A percentile compares a stretch with the other conserved stretches of the same genome.
These are phyloP conservation scores for Palythoa grandis DNA, from an alignment of 92 coral and sea anemone genomes.

Conservation along the genomic window DNA sequence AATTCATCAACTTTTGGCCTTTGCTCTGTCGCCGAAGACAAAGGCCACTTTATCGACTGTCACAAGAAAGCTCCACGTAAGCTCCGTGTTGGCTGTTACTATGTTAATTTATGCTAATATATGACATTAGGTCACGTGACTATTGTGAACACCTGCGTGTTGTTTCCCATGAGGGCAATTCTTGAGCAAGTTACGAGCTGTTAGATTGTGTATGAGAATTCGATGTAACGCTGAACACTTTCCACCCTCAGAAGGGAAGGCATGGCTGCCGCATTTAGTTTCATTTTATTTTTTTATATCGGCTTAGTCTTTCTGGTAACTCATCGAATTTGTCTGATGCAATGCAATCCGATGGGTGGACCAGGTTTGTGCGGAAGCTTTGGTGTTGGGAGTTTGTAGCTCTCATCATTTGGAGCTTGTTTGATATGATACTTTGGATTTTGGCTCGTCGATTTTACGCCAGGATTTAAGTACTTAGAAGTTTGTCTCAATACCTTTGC, in stretches of 20 bases:
- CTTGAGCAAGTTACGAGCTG: conserved; percentile 54
- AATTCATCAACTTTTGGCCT: background rate
- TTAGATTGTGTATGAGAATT: conserved; percentile 93
- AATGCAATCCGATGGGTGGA: conserved; percentile 94
- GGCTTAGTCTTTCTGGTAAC: conserved; percentile 83
- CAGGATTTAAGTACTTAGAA: conserved; percentile 15
- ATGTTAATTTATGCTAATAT: conserved; percentile 58
- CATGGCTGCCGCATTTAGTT: conserved; percentile 86
- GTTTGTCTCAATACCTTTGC: conserved; percentile 18
- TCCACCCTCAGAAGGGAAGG: conserved; percentile 61
- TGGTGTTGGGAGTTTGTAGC: conserved; percentile 70
- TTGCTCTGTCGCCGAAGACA: background rate
- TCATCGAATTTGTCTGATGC: conserved; percentile 96
- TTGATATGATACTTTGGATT: conserved; percentile 59
- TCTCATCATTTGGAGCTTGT: conserved; percentile 77
- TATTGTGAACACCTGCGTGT: conserved; percentile 76
- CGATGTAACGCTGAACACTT: conserved; percentile 62
- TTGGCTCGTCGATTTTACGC: conserved; percentile 32
- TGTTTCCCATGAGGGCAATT: conserved; percentile 92
- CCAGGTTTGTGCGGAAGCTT: conserved; percentile 79
- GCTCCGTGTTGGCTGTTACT: conserved; percentile 5
- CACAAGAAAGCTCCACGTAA: conserved; percentile 54
- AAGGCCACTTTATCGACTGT: conserved; percentile 26
- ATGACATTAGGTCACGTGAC: conserved; percentile 66
- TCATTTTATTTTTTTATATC: conserved; percentile 81